Evolutionary conservation across 2,797 vertebrate genomes (phyloP), one percentile per base, ranked within the genome.

Genomic region (Pogonophryne albipinna): DNA sequence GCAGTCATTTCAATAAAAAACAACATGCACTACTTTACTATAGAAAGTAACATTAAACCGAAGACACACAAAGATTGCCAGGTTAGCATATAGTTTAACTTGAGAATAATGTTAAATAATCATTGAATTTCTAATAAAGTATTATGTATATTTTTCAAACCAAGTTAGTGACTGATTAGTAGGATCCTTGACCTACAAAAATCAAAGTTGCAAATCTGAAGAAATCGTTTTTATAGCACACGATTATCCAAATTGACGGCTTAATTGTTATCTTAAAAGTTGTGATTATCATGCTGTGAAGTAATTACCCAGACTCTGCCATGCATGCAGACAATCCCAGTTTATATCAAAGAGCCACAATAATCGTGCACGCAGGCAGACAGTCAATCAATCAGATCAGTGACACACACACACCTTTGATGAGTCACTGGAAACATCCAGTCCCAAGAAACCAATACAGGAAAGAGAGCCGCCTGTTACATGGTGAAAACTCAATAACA

Each of bases 401-500:
- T 19, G 6, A 52, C 53, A 47, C 20, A 20, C 20, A 20, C 74
- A 74, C 51, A 68, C 57, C 73, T 86, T 56, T 69, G 87, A 86
- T 91, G 85, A 85, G 76, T 83, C 88, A 88, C 85, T 84, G 82
- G 73, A 79, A 83, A 59, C 45, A 73, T 75, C 42, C 17, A 61
- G 66, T 65, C 71, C 77, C 31, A 49, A 62, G 50, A 65, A 78
- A 66, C 71, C 58, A 56, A 17, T 10, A 56, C 27, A 70, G 61
- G 38, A 82, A 83, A 84, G 46, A 52, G 76, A 83, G 58, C 73
- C 71, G 65, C 44, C 61, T 44, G 52, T 71, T 78, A 76, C 41
- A 78, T 31, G 70, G 58, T 61, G 47, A 78, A 60, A 83, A 74
- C 60, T 71, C 63, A 73, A 67, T 69, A 78, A 62, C 62, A 66